These are phyloP conservation scores for Clusia tigrina DNA, from an alignment of 2,888 invertebrate species.

Conservation along the genomic window DNA sequence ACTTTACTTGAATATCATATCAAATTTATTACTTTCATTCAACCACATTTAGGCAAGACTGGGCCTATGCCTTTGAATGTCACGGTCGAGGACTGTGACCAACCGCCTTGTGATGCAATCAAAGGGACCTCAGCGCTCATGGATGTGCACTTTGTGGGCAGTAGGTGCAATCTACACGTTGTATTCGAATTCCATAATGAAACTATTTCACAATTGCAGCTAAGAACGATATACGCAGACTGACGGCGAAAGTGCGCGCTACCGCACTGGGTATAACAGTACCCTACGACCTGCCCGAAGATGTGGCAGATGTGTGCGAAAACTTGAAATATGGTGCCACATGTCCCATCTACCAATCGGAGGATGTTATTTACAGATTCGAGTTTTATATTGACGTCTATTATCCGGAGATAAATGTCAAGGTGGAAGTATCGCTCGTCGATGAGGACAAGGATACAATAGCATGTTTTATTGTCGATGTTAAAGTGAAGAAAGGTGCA, in stretches of 20 bases:
- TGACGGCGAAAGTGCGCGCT: constrained; percentile 52
- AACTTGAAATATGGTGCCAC: constrained; percentile 50
- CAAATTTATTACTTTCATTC: too few species aligned
- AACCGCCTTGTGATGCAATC: constrained; percentile 52
- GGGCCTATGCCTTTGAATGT: constrained; percentile 48
- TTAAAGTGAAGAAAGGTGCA: constrained; percentile 52
- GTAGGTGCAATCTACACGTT: too few species aligned
- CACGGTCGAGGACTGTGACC: constrained; percentile 45
- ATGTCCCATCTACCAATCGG: constrained; percentile 57
- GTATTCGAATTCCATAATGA: too few species aligned
- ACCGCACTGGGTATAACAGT: constrained; percentile 51
- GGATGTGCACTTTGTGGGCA: constrained; percentile 52
- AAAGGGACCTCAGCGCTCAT: constrained; percentile 50
- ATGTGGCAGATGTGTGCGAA: constrained; percentile 52
- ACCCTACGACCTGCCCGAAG: constrained; percentile 53
- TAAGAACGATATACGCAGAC: constrained; percentile 38
- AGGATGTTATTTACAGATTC: constrained; percentile 57
- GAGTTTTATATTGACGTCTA: constrained; percentile 48
- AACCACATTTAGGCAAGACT: not conserved
- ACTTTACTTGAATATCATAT: too few species aligned
- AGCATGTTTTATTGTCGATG: constrained; percentile 51
- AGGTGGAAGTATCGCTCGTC: constrained; percentile 51
- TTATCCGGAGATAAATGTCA: constrained; percentile 58
- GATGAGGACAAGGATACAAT: constrained; percentile 44
- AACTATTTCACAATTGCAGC: too few species aligned